phyloP scores from a whole-genome alignment of 2,113 vertebrate genomes.

The Sisor rabdophorus region DNA sequence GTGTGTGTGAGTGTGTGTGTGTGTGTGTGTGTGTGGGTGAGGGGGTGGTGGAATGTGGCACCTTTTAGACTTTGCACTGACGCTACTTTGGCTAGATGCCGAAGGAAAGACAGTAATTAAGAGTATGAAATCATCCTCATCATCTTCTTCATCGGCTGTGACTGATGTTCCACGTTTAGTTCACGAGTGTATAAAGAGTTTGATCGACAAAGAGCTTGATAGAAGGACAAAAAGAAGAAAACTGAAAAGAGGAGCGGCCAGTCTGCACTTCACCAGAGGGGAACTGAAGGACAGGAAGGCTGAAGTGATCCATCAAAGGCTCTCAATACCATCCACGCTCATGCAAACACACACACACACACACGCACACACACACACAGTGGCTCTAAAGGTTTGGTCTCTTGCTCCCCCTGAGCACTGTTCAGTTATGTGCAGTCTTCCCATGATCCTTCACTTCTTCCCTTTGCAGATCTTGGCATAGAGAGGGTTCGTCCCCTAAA shows the following conservation, averaged over 20 bases:
- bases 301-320: constrained; percentile 48
- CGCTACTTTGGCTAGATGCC: constrained; percentile 28
- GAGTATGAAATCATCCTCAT: constrained; percentile 22
- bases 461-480: constrained; percentile 95
- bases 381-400: constrained; percentile 55
- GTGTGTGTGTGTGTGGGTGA: constrained; percentile 32
- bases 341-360: constrained; percentile 34
- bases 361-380: constrained; percentile 42
- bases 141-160: not conserved
- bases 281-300: constrained; percentile 35
- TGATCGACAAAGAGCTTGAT: constrained; percentile 22
- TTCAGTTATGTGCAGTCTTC: constrained; percentile 61
- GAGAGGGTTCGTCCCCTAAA: constrained; percentile 87
- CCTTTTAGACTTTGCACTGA: constrained; percentile 61
- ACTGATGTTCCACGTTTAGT: constrained; percentile 29
- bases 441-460: constrained; percentile 82
- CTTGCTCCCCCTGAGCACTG: constrained; percentile 60
- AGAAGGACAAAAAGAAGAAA: constrained; percentile 14
- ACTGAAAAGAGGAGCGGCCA: not conserved
- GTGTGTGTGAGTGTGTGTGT: constrained; percentile 37
- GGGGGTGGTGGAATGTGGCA: constrained; percentile 40
- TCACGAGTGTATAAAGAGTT: constrained; percentile 34
- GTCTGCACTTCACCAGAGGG: constrained; percentile 36
- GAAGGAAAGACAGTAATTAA: constrained; percentile 46
- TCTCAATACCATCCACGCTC: constrained; percentile 37